Evolutionary conservation across 2,797 vertebrate genomes (phyloP), one percentile per base, ranked within the genome.

Genomic region (Acrossocheilus fasciatus): DNA sequence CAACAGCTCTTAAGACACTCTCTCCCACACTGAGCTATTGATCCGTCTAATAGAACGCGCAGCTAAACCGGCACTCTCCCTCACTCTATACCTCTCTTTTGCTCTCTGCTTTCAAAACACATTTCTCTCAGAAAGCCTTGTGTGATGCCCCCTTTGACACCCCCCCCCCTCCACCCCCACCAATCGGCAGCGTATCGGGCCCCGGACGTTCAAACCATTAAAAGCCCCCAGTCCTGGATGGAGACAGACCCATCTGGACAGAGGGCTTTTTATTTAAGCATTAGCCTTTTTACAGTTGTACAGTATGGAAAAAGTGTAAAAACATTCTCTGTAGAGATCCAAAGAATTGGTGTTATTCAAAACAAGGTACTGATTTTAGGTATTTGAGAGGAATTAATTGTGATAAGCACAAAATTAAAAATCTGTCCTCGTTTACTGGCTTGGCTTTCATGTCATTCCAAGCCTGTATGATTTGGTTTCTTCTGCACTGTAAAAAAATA

Each of bases 1-100:
- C 96, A 96, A 95, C 95, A 95, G 96, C 96, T 97, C 97, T 97
- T 97, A 96, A 97, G 96, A 97, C 96, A 96, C 95, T 96, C 96
- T 94, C 89, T 95, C 95, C 95, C 96, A 97, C 96, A 96, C 96
- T 86, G 91, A 95, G 95, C 93, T 96, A 97, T 97, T 93, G 97
- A 98, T 98, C 96, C 90, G 86, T 94, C 93, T 95, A 95, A 96
- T 96, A 96, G 95, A 95, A 96, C 96, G 94, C 95, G 94, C 95
- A 93, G 93, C 95, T 84, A 86, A 94, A 94, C 94, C 91, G 94
- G 94, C 93, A 94, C 93, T 95, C 93, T 93, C 94, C 70, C 78
- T 86, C 78, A 30, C 70, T 86, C 69, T 75, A 86, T 86, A 81
- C 85, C 78, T 81, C 86, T 62, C 83, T 85, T 86, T 86, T 78